Evolutionary conservation across 2,113 vertebrate genomes (phyloP).

Genomic region (Orientallactaga bullata): DNA sequence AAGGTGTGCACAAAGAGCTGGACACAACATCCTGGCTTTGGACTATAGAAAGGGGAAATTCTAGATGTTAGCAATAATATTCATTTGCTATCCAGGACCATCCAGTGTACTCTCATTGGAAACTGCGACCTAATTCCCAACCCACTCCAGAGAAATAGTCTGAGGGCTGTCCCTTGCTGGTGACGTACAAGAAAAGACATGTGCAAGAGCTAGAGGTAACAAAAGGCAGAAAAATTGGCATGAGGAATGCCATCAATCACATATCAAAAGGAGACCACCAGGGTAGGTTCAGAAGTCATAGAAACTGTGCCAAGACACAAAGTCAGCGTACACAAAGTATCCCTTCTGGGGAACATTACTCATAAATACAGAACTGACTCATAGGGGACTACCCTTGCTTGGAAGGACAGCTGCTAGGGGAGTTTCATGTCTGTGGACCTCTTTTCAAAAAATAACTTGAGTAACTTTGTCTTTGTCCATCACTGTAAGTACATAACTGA

Average conservation of each 20-base stretch:
- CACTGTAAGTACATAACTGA: background rate
- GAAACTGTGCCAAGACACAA: background rate
- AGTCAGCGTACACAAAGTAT: background rate
- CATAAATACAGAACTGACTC: background rate
- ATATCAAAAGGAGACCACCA: background rate
- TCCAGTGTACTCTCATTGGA: background rate
- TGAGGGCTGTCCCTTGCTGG: background rate
- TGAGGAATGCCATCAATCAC: background rate
- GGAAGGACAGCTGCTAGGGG: background rate
- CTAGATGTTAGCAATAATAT: background rate
- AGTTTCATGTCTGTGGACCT: background rate
- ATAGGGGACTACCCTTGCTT: rapidly evolving
- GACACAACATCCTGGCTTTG: background rate
- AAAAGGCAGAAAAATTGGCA: background rate
- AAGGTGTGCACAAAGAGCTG: background rate
- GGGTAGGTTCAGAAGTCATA: background rate
- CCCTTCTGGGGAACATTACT: background rate
- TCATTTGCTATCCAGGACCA: background rate
- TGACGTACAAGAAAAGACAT: background rate
- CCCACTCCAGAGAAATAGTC: background rate
- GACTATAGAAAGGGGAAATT: background rate
- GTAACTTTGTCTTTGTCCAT: constrained; percentile 30
- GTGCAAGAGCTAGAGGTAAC: background rate
- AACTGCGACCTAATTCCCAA: background rate
- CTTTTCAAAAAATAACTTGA: constrained; percentile 38